These are phyloP conservation scores for Turnix velox DNA, from an alignment of 2,113 vertebrate genomes.

Conservation along the genomic window DNA sequence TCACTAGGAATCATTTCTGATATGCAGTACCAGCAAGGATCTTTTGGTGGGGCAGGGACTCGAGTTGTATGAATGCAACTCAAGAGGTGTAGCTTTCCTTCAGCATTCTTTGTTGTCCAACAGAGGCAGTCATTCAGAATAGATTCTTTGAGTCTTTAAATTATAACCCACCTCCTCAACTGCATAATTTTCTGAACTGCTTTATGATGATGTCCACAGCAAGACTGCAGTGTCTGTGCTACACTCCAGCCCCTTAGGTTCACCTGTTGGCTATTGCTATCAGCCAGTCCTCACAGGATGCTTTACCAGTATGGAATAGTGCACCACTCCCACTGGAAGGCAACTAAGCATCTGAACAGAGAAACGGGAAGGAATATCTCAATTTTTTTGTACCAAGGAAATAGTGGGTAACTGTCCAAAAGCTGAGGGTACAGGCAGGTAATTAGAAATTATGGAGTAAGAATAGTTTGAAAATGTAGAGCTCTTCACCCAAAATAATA, in stretches of 20 bases:
- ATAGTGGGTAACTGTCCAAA: neutral
- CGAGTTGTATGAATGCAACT: rapidly evolving
- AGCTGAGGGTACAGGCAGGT: neutral
- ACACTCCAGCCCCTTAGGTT: neutral
- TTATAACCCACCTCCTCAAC: rapidly evolving
- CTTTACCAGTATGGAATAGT: neutral
- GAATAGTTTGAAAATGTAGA: neutral
- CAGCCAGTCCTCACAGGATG: neutral
- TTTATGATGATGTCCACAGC: neutral
- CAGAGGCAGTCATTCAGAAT: neutral
- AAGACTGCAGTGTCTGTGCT: neutral
- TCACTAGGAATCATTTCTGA: neutral
- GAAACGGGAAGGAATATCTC: neutral
- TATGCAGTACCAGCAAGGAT: too few relatives aligned
- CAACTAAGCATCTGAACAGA: neutral
- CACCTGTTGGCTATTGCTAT: neutral
- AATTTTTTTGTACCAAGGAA: neutral
- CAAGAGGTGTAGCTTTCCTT: rapidly evolving
- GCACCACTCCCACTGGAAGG: rapidly evolving
- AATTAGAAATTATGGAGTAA: neutral
- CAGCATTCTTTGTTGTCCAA: neutral
- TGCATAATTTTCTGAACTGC: neutral
- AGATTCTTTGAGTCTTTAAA: neutral
- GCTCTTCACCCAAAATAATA: neutral
- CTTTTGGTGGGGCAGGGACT: neutral